A percentile compares a stretch with the other conserved stretches of the same genome.
Conservation (phyloP, 2,888 invertebrate genomes). For the Operophtera brumata region DNA sequence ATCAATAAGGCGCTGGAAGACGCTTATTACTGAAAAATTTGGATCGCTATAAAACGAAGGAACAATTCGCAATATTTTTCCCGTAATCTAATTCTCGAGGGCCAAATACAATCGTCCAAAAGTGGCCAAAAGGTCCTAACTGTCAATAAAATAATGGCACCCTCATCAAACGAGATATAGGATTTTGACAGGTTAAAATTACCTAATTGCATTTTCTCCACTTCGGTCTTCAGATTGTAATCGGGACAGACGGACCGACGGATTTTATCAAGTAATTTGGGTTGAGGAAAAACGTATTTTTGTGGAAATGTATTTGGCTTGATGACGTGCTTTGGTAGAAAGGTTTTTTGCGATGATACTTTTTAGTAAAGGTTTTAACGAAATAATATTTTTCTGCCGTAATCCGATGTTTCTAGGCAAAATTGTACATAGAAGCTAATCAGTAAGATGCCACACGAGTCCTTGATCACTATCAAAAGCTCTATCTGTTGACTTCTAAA, state of each 20-base stretch:
- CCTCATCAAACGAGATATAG: slow-evolving; percentile 37
- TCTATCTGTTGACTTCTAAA: too few species aligned
- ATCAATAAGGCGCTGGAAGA: too few species aligned
- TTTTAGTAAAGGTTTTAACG: not conserved
- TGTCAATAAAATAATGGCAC: slow-evolving; percentile 43
- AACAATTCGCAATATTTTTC: not conserved
- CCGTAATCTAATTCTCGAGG: not conserved
- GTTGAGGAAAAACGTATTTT: slow-evolving; percentile 13
- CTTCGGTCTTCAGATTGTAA: slow-evolving; percentile 29
- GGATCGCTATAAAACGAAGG: too few species aligned
- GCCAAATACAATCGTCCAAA: slow-evolving; percentile 16
- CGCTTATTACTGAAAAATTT: too few species aligned
- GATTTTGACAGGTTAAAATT: slow-evolving; percentile 42
- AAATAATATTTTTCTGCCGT: not conserved
- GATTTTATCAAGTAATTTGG: slow-evolving; percentile 18
- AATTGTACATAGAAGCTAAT: too few species aligned
- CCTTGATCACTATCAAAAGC: too few species aligned
- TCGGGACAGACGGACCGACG: slow-evolving; percentile 14
- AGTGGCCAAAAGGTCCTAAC: slow-evolving; percentile 29
- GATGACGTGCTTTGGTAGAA: not conserved
- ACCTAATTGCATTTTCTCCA: slow-evolving; percentile 37
- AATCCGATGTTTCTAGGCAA: not conserved
- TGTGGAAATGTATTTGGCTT: slow-evolving; percentile 2
- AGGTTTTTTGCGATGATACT: not conserved
- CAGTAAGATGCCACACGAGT: too few species aligned